Percentiles rank a stretch among this genome's conserved stretches.
Evolutionary conservation across 2,797 vertebrate species (phyloP).

Genomic region (Caiman crocodilus): DNA sequence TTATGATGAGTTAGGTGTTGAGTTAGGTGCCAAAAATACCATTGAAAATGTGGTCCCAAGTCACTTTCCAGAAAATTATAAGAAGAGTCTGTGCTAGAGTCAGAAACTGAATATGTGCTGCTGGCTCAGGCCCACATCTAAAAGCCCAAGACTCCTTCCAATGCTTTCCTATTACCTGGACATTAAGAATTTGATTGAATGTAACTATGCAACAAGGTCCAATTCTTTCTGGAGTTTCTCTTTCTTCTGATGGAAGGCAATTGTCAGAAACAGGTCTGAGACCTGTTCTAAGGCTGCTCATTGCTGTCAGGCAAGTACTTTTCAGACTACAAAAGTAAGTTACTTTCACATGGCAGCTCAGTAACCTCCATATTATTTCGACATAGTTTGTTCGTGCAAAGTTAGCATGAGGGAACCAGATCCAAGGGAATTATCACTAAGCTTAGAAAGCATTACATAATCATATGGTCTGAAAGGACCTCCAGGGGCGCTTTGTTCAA

Average conservation of each 20-base stretch:
- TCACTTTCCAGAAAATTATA: too few species aligned
- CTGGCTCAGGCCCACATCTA: background rate
- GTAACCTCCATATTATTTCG: background rate
- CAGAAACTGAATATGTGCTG: too few species aligned
- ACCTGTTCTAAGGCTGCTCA: background rate
- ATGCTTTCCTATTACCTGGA: background rate
- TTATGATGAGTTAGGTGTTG: too few species aligned
- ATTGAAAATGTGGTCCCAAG: too few species aligned
- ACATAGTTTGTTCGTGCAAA: background rate
- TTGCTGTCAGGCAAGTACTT: background rate
- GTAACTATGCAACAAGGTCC: background rate
- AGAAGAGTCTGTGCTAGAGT: too few species aligned
- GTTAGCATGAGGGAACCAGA: background rate
- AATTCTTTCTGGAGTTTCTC: background rate
- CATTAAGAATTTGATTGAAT: background rate
- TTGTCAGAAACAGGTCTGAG: background rate
- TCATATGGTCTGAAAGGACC: too few species aligned
- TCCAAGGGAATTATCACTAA: background rate
- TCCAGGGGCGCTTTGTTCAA: too few species aligned
- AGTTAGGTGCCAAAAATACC: too few species aligned
- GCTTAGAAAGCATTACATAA: background rate
- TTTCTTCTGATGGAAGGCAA: background rate
- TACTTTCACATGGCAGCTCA: background rate
- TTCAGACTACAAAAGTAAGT: background rate
- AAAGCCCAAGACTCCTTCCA: background rate